A percentile compares a stretch with the other conserved stretches of the same genome.
Conservation (phyloP, 2,113 vertebrate species). For the Phylloscopus trochiloides region DNA sequence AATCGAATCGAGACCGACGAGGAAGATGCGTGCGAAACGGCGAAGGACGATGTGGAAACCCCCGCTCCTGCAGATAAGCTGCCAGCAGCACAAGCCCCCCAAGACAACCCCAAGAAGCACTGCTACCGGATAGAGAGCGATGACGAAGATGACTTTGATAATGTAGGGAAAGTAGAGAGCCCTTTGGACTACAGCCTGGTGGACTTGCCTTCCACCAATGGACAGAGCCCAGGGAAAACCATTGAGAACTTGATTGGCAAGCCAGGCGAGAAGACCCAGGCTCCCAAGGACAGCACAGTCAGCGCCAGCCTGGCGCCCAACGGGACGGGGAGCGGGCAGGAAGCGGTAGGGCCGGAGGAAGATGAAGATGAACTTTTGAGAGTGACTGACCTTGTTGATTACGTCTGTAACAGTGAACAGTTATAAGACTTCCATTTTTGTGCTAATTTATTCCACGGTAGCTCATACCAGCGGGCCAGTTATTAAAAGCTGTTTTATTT, state of each 20-base stretch:
- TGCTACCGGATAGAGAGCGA: slow-evolving; percentile 80
- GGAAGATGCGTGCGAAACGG: slow-evolving; percentile 71
- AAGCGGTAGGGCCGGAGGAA: slow-evolving; percentile 82
- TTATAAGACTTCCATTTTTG: slow-evolving; percentile 88
- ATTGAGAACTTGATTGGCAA: slow-evolving; percentile 83
- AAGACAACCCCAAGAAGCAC: slow-evolving; percentile 75
- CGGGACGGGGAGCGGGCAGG: slow-evolving; percentile 79
- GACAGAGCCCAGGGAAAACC: slow-evolving; percentile 88
- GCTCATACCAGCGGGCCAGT: slow-evolving; percentile 86
- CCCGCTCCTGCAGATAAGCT: slow-evolving; percentile 42
- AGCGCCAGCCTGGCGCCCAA: slow-evolving; percentile 80
- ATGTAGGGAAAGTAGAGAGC: slow-evolving; percentile 80
- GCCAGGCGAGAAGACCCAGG: slow-evolving; percentile 75
- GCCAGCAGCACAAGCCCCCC: slow-evolving; percentile 22
- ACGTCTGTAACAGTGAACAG: slow-evolving; percentile 94
- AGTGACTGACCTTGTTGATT: slow-evolving; percentile 95
- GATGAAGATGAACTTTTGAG: slow-evolving; percentile 97
- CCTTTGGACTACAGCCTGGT: slow-evolving; percentile 83
- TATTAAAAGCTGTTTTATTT: slow-evolving; percentile 86
- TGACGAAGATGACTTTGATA: slow-evolving; percentile 84
- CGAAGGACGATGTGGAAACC: not conserved
- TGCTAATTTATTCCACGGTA: slow-evolving; percentile 87
- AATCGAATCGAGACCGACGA: slow-evolving; percentile 92
- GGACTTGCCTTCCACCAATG: slow-evolving; percentile 86
- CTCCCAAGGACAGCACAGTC: slow-evolving; percentile 82